These are phyloP conservation scores for Drusus annulatus DNA, from an alignment of 1,140 invertebrate species.

Conservation along the genomic window DNA sequence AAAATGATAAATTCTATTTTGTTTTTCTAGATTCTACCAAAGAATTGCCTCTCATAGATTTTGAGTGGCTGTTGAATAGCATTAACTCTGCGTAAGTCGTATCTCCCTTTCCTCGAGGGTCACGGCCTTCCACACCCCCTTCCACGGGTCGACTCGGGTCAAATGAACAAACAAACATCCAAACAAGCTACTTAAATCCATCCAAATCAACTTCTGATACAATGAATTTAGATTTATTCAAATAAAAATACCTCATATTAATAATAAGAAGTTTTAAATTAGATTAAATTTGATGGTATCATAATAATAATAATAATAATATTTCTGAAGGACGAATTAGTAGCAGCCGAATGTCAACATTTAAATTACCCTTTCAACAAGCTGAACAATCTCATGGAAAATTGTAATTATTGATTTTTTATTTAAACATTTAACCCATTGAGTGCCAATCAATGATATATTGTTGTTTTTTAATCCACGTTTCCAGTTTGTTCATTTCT, in stretches of 20 bases:
- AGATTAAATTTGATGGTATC: neutral
- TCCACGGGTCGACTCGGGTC: neutral
- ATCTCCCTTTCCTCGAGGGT: conserved; percentile 53
- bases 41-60: conserved; percentile 71
- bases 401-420: conserved; percentile 36
- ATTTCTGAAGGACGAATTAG: neutral
- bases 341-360: neutral
- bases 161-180: neutral
- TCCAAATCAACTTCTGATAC: too few species aligned
- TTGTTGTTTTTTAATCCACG: neutral
- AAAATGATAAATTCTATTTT: conserved; percentile 31
- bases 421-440: neutral
- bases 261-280: conserved; percentile 24
- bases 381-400: conserved; percentile 8
- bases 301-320: conserved; percentile 14
- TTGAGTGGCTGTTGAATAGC: conserved; percentile 71
- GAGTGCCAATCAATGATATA: conserved; percentile 6
- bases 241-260: neutral
- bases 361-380: neutral
- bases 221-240: neutral
- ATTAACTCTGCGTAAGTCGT: conserved; percentile 65
- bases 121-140: conserved; percentile 53
- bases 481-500: too few species aligned
- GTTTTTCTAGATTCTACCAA: conserved; percentile 68
- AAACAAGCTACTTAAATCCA: too few species aligned